Evolutionary conservation across 1,140 invertebrate genomes (phyloP).

Genomic region (Drosophila erecta): DNA sequence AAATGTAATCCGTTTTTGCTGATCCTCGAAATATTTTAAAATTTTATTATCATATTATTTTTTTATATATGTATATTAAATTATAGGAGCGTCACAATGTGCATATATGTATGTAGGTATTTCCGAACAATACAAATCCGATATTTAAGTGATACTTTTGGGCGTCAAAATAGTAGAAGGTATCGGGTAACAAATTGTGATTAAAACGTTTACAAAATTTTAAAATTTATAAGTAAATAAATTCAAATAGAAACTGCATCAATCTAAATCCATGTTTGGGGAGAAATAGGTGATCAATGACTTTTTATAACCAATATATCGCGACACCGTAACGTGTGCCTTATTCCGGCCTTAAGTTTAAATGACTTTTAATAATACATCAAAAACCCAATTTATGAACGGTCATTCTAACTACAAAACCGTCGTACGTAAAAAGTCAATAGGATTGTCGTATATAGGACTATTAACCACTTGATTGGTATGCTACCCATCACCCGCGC

Average conservation of each 20-base stretch:
- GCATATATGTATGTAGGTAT: conserved; percentile 1
- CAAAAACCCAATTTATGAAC: conserved; percentile 11
- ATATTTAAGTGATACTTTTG: conserved; percentile 58
- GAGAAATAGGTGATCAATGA: conserved; percentile 25
- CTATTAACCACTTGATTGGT: neutral
- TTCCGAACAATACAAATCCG: conserved; percentile 4
- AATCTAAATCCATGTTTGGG: conserved; percentile 16
- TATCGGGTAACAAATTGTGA: conserved; percentile 67
- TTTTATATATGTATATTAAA: conserved; percentile 43
- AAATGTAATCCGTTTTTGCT: neutral
- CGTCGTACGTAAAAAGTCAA: neutral
- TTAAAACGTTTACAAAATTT: conserved; percentile 48
- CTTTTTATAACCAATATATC: conserved; percentile 30
- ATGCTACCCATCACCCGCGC: neutral
- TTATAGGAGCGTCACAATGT: too few species aligned
- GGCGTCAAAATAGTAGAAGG: conserved; percentile 33
- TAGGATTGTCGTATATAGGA: neutral
- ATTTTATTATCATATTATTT: conserved; percentile 18
- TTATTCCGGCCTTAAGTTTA: conserved; percentile 80
- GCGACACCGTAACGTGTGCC: conserved; percentile 68
- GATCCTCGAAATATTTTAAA: neutral
- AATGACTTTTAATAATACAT: conserved; percentile 61
- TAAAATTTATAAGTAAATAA: conserved; percentile 25
- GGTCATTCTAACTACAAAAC: neutral
- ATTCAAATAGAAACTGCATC: conserved; percentile 10